Conservation (phyloP, 2,113 vertebrate species). For the Indicator indicator region DNA sequence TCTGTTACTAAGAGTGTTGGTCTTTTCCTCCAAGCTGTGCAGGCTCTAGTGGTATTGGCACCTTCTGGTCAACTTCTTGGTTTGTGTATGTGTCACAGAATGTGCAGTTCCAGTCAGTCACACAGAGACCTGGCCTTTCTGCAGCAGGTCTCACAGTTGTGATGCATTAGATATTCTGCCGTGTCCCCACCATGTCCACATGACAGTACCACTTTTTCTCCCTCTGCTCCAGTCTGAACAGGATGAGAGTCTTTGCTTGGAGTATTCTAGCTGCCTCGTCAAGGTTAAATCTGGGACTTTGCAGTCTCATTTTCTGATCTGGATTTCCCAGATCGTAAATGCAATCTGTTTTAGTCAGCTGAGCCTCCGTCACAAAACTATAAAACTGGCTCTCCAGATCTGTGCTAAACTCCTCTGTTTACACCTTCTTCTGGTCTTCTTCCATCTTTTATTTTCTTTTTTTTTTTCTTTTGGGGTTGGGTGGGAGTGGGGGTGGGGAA, state of each 20-base stretch:
- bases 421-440: background rate
- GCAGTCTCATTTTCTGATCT: background rate
- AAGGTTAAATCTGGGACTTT: background rate
- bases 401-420: background rate
- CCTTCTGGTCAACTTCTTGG: background rate
- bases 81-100: background rate
- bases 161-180: background rate
- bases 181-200: background rate
- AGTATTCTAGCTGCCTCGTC: background rate
- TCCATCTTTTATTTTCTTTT: background rate
- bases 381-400: background rate
- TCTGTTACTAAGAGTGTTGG: background rate
- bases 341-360: background rate
- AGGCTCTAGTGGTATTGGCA: background rate
- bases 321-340: background rate
- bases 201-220: accelerated
- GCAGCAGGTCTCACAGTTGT: background rate
- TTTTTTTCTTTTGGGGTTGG: background rate
- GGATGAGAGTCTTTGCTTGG: background rate
- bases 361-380: background rate
- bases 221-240: background rate
- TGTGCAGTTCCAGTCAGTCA: background rate
- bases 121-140: background rate
- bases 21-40: background rate
- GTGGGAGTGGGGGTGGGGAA: no score